Percentiles rank a stretch among this genome's conserved stretches.
Evolutionary conservation across 2,113 vertebrate genomes (phyloP).

Genomic region (Serilophus lunatus): DNA sequence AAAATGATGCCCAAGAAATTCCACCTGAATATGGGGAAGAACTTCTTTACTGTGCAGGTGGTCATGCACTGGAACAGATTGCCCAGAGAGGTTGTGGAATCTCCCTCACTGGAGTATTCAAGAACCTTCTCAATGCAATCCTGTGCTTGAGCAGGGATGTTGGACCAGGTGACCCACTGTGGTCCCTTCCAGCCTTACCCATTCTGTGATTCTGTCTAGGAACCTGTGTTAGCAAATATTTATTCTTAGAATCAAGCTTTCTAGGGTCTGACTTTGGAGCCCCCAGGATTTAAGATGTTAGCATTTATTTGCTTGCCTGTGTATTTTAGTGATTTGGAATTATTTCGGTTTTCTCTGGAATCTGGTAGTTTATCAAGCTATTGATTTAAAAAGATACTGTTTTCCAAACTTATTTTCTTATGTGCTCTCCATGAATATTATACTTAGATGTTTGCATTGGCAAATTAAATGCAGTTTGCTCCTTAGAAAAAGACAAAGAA

Average conservation of each 20-base stretch:
- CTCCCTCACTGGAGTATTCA: neutral
- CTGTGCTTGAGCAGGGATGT: neutral
- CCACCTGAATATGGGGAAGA: neutral
- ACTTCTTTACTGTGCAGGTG: neutral
- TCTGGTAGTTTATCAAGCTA: neutral
- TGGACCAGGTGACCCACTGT: neutral
- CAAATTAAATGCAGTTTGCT: neutral
- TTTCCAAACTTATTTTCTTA: neutral
- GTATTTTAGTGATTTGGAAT: neutral
- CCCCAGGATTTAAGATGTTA: neutral
- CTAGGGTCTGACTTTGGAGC: neutral
- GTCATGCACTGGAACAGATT: rapidly evolving
- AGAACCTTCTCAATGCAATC: neutral
- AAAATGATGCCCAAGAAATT: neutral
- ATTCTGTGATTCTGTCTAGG: neutral
- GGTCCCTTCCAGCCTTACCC: neutral
- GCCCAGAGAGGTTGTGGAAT: neutral
- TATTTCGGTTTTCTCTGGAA: neutral
- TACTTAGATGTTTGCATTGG: neutral
- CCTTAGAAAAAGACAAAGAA: neutral
- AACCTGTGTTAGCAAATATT: neutral
- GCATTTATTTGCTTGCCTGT: neutral
- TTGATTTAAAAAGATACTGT: neutral
- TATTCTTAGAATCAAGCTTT: neutral
- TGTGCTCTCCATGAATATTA: neutral